These are phyloP conservation scores for Vanessa cardui DNA, from an alignment of 2,888 invertebrate genomes.

Conservation along the genomic window DNA sequence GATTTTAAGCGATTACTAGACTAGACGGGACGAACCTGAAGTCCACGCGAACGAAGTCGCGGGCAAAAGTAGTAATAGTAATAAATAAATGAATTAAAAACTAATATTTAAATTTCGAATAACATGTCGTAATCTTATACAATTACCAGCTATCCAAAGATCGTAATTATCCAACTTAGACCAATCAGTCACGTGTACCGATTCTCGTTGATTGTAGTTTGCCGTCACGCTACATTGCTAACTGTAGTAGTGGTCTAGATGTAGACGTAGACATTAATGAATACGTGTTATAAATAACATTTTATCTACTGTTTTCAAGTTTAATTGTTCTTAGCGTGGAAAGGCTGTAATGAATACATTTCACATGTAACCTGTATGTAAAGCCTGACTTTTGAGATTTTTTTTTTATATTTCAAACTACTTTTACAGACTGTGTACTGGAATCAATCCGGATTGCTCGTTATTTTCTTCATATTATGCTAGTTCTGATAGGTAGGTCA, in stretches of 20 bases:
- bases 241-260: slow-evolving; percentile 46
- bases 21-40: no score
- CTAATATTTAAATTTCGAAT: not conserved
- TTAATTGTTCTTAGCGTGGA: slow-evolving; percentile 3
- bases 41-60: no score
- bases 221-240: slow-evolving; percentile 58
- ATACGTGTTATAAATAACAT: slow-evolving; percentile 1
- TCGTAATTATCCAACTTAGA: slow-evolving; percentile 48
- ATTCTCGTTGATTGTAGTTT: slow-evolving; percentile 60
- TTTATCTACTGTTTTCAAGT: slow-evolving; percentile 8
- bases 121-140: not conserved
- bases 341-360: not conserved
- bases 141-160: slow-evolving; percentile 15
- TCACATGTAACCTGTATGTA: not conserved
- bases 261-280: slow-evolving; percentile 23
- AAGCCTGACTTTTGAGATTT: not conserved
- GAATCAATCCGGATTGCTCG: no score
- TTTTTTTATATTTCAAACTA: not conserved
- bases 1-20: no score
- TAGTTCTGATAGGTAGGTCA: no score
- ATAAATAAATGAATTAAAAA: no score
- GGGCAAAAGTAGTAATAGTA: no score
- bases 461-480: no score
- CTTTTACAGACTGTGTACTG: no score
- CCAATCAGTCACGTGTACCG: slow-evolving; percentile 58